These are phyloP conservation scores for Melanostoma scalare DNA, from an alignment of 2,888 invertebrate species.

Conservation along the genomic window DNA sequence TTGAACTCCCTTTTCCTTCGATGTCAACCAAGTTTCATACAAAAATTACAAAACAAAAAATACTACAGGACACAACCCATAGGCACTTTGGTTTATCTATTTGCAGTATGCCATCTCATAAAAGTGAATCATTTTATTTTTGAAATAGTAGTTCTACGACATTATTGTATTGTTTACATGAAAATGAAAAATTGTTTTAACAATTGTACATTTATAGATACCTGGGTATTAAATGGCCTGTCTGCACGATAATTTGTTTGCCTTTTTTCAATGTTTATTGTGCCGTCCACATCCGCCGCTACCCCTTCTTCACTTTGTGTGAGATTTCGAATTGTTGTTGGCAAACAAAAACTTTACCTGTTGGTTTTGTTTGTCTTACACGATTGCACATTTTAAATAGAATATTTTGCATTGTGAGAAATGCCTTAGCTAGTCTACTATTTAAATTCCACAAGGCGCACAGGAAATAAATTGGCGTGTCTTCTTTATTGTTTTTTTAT, in stretches of 20 bases:
- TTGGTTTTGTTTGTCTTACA: not conserved
- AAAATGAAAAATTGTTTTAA: slow-evolving; percentile 10
- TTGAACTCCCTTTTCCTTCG: too few relatives aligned
- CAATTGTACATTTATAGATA: not conserved
- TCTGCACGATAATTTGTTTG: not conserved
- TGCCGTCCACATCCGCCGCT: too few relatives aligned
- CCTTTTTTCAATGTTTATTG: too few relatives aligned
- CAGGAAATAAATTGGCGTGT: slow-evolving; percentile 1
- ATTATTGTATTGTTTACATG: slow-evolving; percentile 1
- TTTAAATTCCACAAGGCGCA: not conserved
- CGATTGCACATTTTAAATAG: slow-evolving; percentile 37
- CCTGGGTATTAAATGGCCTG: not conserved
- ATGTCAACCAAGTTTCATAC: too few relatives aligned
- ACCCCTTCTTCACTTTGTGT: too few relatives aligned
- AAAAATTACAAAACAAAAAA: too few relatives aligned
- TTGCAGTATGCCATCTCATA: too few relatives aligned
- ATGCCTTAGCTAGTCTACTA: not conserved
- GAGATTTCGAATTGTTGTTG: too few relatives aligned
- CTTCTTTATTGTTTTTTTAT: slow-evolving; percentile 16
- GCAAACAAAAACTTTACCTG: too few relatives aligned
- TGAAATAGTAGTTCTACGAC: not conserved
- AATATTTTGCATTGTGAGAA: not conserved
- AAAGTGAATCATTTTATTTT: slow-evolving; percentile 1
- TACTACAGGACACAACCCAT: too few relatives aligned
- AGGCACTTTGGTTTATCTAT: too few relatives aligned